phyloP scores from a whole-genome alignment of 2,113 vertebrate species.

The Malaclemys terrapin region DNA sequence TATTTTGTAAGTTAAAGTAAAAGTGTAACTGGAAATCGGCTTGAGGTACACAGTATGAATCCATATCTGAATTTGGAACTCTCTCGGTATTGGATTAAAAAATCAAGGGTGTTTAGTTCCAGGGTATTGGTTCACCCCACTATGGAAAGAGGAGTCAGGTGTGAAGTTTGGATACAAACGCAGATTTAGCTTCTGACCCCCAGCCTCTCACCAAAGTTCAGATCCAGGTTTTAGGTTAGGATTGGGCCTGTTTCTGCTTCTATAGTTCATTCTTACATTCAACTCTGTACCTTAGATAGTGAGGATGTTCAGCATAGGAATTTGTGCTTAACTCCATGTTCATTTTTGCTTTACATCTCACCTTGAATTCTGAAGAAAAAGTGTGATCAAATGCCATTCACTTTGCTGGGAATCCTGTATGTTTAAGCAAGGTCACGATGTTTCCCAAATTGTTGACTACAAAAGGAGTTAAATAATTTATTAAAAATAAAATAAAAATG shows the following conservation, averaged over 20 bases:
- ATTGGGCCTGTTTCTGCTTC: neutral
- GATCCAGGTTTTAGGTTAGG: neutral
- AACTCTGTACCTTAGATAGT: neutral
- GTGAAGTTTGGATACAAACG: neutral
- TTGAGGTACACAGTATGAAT: neutral
- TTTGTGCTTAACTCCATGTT: neutral
- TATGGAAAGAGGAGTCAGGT: neutral
- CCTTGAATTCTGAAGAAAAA: neutral
- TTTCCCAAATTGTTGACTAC: neutral
- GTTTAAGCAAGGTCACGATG: neutral
- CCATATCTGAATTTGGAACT: neutral
- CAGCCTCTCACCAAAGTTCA: neutral
- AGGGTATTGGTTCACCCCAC: neutral
- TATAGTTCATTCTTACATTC: neutral
- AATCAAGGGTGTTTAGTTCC: neutral
- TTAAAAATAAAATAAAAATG: neutral
- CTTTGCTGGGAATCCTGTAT: neutral
- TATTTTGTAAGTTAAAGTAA: neutral
- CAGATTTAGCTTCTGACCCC: neutral
- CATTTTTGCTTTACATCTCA: neutral
- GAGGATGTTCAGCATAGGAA: neutral
- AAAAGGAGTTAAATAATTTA: neutral
- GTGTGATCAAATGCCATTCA: neutral
- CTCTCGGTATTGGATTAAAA: neutral
- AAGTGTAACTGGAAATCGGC: neutral